Percentiles rank a stretch among this genome's conserved stretches.
Conservation (phyloP, 30 jellyfish, hydroid and myxozoan genomes). For the Chrysaora quinquecirrha region DNA sequence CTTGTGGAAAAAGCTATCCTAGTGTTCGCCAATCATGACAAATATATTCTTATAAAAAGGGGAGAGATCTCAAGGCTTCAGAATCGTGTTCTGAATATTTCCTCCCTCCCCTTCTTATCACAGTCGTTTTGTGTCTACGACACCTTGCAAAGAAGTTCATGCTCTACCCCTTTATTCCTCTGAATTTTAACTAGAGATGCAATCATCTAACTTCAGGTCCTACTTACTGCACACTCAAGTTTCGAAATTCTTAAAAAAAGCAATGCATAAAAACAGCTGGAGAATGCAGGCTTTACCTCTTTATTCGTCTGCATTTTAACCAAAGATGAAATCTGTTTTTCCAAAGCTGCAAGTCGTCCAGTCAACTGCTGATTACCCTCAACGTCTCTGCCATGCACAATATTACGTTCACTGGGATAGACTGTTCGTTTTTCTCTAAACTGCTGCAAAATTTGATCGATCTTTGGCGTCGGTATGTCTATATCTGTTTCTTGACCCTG, state of each 20-base stretch:
- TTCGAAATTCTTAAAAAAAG: no score
- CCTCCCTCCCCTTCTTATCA: no score
- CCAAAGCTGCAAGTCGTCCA: conserved; percentile 75
- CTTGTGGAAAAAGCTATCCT: no score
- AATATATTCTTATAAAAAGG: not conserved
- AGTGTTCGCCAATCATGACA: no score
- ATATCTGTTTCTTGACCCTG: not conserved
- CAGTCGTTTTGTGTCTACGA: no score
- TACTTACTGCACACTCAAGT: no score
- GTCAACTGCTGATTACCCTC: conserved; percentile 11
- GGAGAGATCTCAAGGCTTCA: not conserved
- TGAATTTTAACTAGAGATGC: not conserved
- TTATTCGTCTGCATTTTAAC: conserved; percentile 45
- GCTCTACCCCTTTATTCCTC: not conserved
- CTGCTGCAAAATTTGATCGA: conserved; percentile 63
- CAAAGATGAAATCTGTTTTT: conserved; percentile 62
- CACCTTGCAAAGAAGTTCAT: no score
- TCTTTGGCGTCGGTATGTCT: conserved; percentile 68
- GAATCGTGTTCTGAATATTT: not conserved
- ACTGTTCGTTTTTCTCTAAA: conserved; percentile 27
- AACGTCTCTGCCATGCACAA: not conserved
- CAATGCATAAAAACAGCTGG: no score
- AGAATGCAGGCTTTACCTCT: no score
- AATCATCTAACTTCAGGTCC: no score
- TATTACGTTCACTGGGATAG: not conserved